Conservation (phyloP, 2,797 vertebrate genomes). For the Anas capensis region DNA sequence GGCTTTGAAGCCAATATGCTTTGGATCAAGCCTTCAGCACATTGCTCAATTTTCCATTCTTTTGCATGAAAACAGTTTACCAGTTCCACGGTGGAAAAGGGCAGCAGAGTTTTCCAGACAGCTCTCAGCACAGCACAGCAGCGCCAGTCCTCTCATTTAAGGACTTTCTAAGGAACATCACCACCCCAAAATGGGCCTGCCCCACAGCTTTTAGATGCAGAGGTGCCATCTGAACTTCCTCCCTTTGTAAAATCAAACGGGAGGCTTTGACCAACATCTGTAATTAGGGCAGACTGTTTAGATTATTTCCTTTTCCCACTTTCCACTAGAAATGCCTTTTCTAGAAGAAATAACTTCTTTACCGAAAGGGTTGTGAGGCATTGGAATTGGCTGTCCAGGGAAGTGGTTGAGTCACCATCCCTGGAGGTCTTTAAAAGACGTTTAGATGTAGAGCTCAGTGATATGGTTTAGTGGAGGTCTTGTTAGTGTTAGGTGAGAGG, state of each 20-base stretch:
- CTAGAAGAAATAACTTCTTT: too few species aligned
- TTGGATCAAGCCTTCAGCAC: conserved; percentile 56
- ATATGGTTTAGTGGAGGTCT: too few species aligned
- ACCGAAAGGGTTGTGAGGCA: too few species aligned
- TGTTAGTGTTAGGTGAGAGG: too few species aligned
- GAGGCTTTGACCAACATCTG: neutral
- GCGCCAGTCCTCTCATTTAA: neutral
- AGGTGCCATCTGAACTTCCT: neutral
- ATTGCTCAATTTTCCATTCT: conserved; percentile 74
- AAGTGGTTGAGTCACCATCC: too few species aligned
- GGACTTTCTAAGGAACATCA: neutral
- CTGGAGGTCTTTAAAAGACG: too few species aligned
- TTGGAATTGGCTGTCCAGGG: too few species aligned
- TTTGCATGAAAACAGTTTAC: conserved; percentile 55
- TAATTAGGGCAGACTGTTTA: neutral
- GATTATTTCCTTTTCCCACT: neutral
- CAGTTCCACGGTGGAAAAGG: conserved; percentile 46
- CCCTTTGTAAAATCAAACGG: neutral
- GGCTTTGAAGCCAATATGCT: conserved; percentile 51
- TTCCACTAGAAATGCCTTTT: neutral
- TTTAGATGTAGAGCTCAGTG: too few species aligned
- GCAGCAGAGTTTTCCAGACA: conserved; percentile 38
- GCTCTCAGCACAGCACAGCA: neutral
- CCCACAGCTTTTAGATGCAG: neutral
- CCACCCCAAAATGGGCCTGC: neutral